Evolutionary conservation across 2,113 vertebrate species (phyloP).

Genomic region (Siniperca knerii): DNA sequence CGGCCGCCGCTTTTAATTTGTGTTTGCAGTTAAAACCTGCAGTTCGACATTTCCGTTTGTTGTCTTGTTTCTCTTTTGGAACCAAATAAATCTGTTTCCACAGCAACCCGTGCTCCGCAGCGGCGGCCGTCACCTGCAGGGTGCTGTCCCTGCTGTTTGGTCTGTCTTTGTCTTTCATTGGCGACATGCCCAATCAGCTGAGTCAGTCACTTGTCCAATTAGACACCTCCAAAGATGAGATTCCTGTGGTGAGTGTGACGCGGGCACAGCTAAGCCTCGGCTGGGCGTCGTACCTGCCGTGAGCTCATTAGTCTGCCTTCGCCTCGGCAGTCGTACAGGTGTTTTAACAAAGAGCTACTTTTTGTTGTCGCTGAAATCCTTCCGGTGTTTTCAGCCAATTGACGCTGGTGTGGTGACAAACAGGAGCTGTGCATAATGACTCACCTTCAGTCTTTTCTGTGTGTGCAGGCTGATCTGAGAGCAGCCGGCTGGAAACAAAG

Average conservation of each 20-base stretch:
- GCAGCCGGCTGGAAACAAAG: not conserved
- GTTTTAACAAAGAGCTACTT: conserved; percentile 1
- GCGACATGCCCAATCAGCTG: not conserved
- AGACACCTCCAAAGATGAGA: no score
- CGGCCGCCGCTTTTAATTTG: not conserved
- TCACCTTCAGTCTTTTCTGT: not conserved
- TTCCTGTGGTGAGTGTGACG: not conserved
- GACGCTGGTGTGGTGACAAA: not conserved
- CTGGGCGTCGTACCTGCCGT: not conserved
- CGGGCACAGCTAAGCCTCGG: not conserved
- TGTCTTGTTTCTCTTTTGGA: not conserved
- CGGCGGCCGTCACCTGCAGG: not conserved
- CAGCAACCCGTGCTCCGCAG: not conserved
- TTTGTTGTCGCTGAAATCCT: not conserved
- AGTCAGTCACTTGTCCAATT: not conserved
- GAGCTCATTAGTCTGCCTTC: conserved; percentile 25
- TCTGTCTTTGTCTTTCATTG: not conserved
- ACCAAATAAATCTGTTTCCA: not conserved
- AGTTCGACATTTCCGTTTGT: not conserved
- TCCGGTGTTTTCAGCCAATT: conserved; percentile 4
- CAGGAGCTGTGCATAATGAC: conserved; percentile 36
- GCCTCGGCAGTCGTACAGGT: not conserved
- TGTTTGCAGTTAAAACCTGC: not conserved
- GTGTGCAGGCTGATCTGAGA: conserved; percentile 4
- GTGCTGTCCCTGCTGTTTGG: not conserved